Base-by-base conservation (phyloP, 2,113 vertebrate genomes). In the Tetrao urogallus region DNA sequence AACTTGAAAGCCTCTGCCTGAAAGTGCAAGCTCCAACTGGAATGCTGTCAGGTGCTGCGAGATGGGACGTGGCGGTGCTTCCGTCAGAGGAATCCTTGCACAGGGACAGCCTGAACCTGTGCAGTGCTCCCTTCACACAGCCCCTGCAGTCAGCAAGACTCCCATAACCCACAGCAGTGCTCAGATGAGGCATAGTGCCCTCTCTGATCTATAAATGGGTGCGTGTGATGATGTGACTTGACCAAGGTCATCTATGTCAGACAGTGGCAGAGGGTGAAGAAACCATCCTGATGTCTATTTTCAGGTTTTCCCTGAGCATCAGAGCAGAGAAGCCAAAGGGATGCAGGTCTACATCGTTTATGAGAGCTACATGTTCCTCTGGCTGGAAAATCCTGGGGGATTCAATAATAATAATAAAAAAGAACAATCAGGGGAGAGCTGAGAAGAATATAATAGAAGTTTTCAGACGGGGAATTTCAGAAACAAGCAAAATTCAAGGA, bases 11-110 rank as follows among this genome's bases (percentile, higher is more conserved):
- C 82, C 65, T 95, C 88, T 81, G 93, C 43, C 79, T 92, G 76
- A 78, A 91, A 96, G 72, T 91, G 88, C 96, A 96, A 95, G 96
- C 94, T 97, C 76, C 91, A 88, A 96, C 96, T 97, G 82, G 96
- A 95, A 96, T 95, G 56, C 60, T 89, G 82, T 96, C 95, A 96
- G 84, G 84, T 86, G 88, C 76, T 91, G 82, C 82, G 27, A 47
- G 85, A 74, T 4, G 0, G 84, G 91, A 85, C 0, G 20, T 71
- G 92, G 84, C 16, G 0, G 84, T 88, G 72, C 67, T 92, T 72
- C 67, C 3, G 25, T 75, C 56, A 71, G 82, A 87, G 86, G 56
- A 89, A 92, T 83, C 76, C 60, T 32, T 70, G 48, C 75, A 94
- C 12, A 1, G 52, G 82, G 91, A 76, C 85, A 76, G 8, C 89